Conservation (phyloP, 2,888 invertebrate genomes). For the Arge pagana region DNA sequence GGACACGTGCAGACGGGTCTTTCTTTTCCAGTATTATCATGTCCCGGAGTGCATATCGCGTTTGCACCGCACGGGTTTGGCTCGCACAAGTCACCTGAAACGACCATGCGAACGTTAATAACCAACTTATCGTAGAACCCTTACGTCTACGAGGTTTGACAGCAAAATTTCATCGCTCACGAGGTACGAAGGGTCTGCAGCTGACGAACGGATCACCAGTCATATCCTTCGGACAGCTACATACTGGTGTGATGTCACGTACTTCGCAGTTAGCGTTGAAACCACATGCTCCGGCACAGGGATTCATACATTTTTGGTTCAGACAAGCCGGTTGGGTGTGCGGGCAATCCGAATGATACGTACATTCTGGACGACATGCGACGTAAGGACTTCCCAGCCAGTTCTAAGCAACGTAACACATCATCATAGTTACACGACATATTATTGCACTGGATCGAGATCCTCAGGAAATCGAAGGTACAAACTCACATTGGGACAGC, state of each 20-base stretch:
- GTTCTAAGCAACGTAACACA: slow-evolving; percentile 60
- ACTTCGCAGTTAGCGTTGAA: slow-evolving; percentile 79
- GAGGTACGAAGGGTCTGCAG: slow-evolving; percentile 80
- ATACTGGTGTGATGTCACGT: slow-evolving; percentile 79
- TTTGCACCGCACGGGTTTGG: slow-evolving; percentile 87
- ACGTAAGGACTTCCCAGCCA: slow-evolving; percentile 79
- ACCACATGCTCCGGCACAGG: slow-evolving; percentile 82
- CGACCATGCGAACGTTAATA: slow-evolving; percentile 5
- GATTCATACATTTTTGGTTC: slow-evolving; percentile 81
- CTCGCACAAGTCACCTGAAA: slow-evolving; percentile 77
- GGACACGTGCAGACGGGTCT: slow-evolving; percentile 86
- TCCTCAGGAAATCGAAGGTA: no score
- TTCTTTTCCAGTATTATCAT: slow-evolving; percentile 79
- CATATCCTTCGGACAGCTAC: slow-evolving; percentile 85
- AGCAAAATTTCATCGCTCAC: slow-evolving; percentile 59
- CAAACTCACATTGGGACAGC: slow-evolving; percentile 76
- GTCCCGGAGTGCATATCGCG: slow-evolving; percentile 81
- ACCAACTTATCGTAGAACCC: neutral
- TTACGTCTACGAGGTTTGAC: no score
- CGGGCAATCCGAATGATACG: slow-evolving; percentile 79
- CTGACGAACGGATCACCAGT: slow-evolving; percentile 84
- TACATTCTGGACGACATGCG: slow-evolving; percentile 81
- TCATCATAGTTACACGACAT: neutral
- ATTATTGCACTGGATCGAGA: no score
- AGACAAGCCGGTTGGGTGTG: slow-evolving; percentile 77